Conservation (phyloP, 2,113 vertebrate genomes). For the Pangasianodon gigas region DNA sequence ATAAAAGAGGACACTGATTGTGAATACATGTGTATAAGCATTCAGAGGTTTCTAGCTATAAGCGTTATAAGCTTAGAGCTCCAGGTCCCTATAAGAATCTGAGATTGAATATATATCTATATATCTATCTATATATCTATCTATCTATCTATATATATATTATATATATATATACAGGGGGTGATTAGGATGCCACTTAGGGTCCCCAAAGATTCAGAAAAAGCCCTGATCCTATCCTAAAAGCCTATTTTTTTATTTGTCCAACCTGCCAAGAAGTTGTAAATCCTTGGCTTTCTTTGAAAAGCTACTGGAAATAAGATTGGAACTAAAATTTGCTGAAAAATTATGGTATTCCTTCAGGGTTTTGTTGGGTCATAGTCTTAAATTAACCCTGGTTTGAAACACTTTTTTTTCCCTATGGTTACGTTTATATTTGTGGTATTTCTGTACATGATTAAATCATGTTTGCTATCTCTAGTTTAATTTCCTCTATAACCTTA, state of each 20-base stretch:
- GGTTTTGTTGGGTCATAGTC: background rate
- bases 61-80: background rate
- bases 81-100: background rate
- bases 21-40: background rate
- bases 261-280: background rate
- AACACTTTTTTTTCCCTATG: too few relatives aligned
- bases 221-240: background rate
- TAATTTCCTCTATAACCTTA: background rate
- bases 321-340: background rate
- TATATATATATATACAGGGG: background rate
- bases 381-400: too few relatives aligned
- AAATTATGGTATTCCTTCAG: background rate
- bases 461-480: background rate
- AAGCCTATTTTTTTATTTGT: background rate
- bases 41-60: background rate
- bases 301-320: background rate
- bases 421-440: background rate
- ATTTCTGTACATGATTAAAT: background rate
- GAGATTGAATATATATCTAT: background rate
- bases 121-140: too few relatives aligned
- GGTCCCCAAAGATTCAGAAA: background rate
- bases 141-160: too few relatives aligned
- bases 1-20: background rate
- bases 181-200: background rate
- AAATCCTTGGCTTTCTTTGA: background rate